Evolutionary conservation across 2,113 vertebrate genomes (phyloP).

Genomic region (Lamprologus speciosus): DNA sequence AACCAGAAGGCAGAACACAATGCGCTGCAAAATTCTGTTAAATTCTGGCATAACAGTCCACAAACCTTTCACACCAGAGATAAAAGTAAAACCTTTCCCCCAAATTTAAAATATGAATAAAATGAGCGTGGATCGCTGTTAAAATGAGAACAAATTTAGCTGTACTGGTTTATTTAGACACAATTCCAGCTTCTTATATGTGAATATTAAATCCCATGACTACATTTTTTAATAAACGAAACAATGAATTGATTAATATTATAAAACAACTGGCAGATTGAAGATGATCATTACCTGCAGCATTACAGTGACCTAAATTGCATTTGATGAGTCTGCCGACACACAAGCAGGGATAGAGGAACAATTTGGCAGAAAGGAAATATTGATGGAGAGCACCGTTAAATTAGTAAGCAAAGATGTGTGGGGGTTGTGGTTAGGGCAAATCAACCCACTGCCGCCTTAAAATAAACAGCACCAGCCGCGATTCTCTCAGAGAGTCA

Average conservation of each 20-base stretch:
- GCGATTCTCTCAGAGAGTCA: slow-evolving; percentile 13
- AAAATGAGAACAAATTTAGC: not conserved
- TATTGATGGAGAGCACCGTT: not conserved
- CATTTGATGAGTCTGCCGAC: not conserved
- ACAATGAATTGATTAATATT: not conserved
- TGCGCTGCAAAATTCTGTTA: not conserved
- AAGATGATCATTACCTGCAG: not conserved
- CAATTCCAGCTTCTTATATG: not conserved
- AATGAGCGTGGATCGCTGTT: not conserved
- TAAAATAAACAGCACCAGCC: slow-evolving; percentile 28
- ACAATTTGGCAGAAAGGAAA: not conserved
- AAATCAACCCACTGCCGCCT: not conserved
- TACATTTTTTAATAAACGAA: not conserved
- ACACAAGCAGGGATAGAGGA: not conserved
- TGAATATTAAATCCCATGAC: not conserved
- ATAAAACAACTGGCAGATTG: not conserved
- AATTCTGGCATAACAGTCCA: not conserved
- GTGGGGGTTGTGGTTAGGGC: not conserved
- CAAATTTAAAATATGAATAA: not conserved
- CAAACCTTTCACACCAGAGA: not conserved
- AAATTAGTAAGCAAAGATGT: slow-evolving; percentile 1
- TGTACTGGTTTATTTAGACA: not conserved
- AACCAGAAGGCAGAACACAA: not conserved
- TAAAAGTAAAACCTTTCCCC: not conserved
- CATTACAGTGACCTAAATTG: not conserved